A percentile compares a stretch with the other conserved stretches of the same genome.
Conservation (phyloP, 2,888 invertebrate species). For the Acanthosepion lycidas region DNA sequence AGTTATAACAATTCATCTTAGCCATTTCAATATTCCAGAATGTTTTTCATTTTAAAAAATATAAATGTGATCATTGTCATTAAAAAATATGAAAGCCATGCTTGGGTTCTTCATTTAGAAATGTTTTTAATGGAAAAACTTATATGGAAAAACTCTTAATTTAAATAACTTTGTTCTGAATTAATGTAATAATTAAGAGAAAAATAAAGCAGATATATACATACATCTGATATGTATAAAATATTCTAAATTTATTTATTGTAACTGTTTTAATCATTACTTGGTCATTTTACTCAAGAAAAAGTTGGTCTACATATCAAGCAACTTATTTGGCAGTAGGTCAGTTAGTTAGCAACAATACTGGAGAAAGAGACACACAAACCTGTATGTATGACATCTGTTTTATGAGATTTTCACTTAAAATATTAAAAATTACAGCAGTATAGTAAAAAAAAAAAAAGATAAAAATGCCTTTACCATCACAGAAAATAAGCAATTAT, state of each 20-base stretch:
- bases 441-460: too few species aligned
- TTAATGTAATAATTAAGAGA: too few species aligned
- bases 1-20: background rate
- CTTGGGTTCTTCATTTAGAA: background rate
- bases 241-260: too few species aligned
- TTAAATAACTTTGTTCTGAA: too few species aligned
- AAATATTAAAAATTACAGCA: too few species aligned
- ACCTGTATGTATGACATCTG: too few species aligned
- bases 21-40: background rate
- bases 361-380: too few species aligned
- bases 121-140: background rate
- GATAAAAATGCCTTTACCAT: background rate
- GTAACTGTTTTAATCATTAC: background rate
- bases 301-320: background rate
- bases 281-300: background rate
- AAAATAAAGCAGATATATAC: too few species aligned
- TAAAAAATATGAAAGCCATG: background rate
- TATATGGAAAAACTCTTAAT: too few species aligned
- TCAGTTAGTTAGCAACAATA: too few species aligned
- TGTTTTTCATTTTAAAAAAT: background rate
- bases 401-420: too few species aligned
- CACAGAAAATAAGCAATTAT: background rate
- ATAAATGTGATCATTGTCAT: background rate
- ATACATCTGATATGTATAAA: too few species aligned
- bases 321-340: background rate